Evolutionary conservation across 2,888 invertebrate species (phyloP).

Genomic region (Apeira syringaria): DNA sequence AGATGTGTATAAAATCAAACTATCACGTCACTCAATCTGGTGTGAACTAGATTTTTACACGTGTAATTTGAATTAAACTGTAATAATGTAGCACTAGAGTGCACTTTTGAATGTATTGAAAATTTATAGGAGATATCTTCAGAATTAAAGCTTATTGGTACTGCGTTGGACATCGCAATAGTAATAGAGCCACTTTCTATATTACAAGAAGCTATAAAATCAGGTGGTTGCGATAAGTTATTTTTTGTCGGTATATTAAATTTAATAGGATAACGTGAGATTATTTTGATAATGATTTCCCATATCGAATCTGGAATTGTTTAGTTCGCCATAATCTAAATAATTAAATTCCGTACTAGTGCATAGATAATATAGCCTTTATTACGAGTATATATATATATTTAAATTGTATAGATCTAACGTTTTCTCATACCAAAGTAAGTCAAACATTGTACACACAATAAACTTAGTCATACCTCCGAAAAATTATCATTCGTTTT

Average conservation of each 20-base stretch:
- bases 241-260: background rate
- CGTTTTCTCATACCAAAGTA: no score
- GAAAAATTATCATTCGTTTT: no score
- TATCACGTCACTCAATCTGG: constrained; percentile 25
- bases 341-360: no score
- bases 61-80: constrained; percentile 6
- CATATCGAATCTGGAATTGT: no score
- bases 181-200: constrained; percentile 30
- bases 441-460: background rate
- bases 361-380: no score
- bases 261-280: no score
- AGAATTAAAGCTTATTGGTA: constrained; percentile 18
- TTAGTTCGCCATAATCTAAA: no score
- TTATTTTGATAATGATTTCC: no score
- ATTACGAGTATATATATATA: no score
- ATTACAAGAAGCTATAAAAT: constrained; percentile 18
- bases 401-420: no score
- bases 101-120: constrained; percentile 7
- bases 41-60: constrained; percentile 7
- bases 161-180: constrained; percentile 24
- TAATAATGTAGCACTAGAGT: background rate
- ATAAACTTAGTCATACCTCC: no score
- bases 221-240: constrained; percentile 16
- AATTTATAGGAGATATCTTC: constrained; percentile 8
- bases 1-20: constrained; percentile 28